Evolutionary conservation across 2,888 invertebrate species (phyloP).

Genomic region (Coronaproctus castanopsis): DNA sequence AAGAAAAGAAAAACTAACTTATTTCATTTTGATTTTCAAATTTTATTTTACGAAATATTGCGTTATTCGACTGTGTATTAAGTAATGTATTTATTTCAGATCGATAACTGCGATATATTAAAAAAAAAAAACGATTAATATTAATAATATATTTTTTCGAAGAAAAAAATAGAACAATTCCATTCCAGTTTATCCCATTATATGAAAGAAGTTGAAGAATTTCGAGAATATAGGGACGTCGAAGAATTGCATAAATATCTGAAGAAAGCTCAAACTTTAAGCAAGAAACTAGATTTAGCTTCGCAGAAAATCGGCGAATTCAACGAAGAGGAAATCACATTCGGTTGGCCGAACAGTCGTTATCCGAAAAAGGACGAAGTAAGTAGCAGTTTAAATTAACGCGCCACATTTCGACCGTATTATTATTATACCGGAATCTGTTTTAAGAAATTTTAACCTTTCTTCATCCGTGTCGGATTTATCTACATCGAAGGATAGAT

Average conservation of each 20-base stretch:
- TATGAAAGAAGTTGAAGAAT: slow-evolving; percentile 58
- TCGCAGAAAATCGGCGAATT: slow-evolving; percentile 65
- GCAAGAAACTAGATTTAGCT: slow-evolving; percentile 48
- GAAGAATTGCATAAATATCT: slow-evolving; percentile 57
- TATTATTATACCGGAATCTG: slow-evolving; percentile 51
- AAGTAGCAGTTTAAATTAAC: too few relatives aligned
- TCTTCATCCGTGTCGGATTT: too few relatives aligned
- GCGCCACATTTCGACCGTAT: too few relatives aligned
- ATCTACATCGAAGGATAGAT: too few relatives aligned
- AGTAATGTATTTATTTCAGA: too few relatives aligned
- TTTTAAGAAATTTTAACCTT: slow-evolving; percentile 7
- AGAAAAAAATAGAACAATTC: slow-evolving; percentile 55
- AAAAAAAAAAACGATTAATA: too few relatives aligned
- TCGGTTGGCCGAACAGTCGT: slow-evolving; percentile 67
- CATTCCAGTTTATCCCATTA: slow-evolving; percentile 60
- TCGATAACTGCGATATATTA: too few relatives aligned
- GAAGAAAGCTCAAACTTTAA: slow-evolving; percentile 55
- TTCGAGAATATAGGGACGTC: slow-evolving; percentile 72
- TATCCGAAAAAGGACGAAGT: slow-evolving; percentile 62
- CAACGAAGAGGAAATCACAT: slow-evolving; percentile 76
- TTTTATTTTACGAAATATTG: too few relatives aligned
- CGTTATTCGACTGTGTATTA: too few relatives aligned
- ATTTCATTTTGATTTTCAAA: too few relatives aligned
- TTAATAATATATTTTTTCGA: not conserved
- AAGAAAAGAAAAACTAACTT: too few relatives aligned